Evolutionary conservation across 2,888 invertebrate species (phyloP).

Genomic region (Eupithecia centaureata): DNA sequence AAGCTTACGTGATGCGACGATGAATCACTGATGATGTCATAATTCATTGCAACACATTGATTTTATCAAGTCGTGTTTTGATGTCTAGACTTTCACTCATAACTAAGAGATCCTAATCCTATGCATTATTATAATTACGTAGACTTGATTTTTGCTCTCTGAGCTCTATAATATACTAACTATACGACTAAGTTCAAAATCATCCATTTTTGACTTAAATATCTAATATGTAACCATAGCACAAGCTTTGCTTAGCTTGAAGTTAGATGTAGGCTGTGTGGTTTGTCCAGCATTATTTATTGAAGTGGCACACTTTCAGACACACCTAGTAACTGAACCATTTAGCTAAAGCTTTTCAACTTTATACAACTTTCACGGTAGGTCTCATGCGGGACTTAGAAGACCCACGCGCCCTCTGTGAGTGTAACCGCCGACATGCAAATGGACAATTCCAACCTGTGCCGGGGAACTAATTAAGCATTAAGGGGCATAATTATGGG

Average conservation of each 20-base stretch:
- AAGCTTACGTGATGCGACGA: background rate
- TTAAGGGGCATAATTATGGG: background rate
- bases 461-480: conserved; percentile 19
- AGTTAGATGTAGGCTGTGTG: too few relatives aligned
- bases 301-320: too few relatives aligned
- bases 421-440: conserved; percentile 50
- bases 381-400: conserved; percentile 13
- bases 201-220: background rate
- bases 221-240: too few relatives aligned
- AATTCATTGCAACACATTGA: background rate
- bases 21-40: background rate
- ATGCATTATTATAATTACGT: background rate
- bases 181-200: background rate
- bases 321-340: background rate
- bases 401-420: conserved; percentile 28
- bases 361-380: conserved; percentile 21
- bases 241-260: too few relatives aligned
- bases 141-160: background rate
- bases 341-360: background rate
- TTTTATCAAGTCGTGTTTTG: background rate
- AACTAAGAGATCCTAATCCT: background rate
- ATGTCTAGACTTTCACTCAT: background rate
- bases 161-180: background rate
- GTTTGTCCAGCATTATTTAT: too few relatives aligned
- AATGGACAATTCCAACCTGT: conserved; percentile 52